phyloP scores from a whole-genome alignment of 1,140 invertebrate genomes.

The Trachelipus rathkii region DNA sequence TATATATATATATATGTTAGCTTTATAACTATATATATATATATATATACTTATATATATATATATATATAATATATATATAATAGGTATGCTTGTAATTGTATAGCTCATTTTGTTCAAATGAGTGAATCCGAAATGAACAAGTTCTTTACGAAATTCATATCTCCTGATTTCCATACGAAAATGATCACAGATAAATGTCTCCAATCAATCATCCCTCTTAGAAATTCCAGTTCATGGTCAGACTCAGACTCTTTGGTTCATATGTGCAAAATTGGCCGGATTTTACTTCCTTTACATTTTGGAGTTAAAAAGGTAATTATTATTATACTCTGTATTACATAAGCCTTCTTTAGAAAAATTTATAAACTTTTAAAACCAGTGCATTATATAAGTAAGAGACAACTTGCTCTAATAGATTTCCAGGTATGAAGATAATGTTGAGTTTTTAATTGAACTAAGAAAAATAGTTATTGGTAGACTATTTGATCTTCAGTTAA shows the following conservation, averaged over 20 bases:
- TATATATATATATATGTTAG: background rate
- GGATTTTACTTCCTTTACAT: background rate
- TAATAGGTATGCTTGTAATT: conserved; percentile 34
- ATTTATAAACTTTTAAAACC: too few relatives aligned
- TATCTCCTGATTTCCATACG: conserved; percentile 24
- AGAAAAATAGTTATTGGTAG: too few relatives aligned
- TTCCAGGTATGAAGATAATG: too few relatives aligned
- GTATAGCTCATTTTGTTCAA: conserved; percentile 28
- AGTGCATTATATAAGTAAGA: too few relatives aligned
- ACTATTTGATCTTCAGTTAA: too few relatives aligned
- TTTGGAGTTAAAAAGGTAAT: conserved; percentile 16
- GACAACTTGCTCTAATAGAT: too few relatives aligned
- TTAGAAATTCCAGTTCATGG: background rate
- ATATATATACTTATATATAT: background rate
- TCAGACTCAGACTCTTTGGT: background rate
- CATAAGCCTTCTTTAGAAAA: background rate
- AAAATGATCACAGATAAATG: background rate
- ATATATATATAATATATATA: conserved; percentile 6
- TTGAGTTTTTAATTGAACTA: too few relatives aligned
- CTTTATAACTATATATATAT: background rate
- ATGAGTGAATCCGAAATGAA: conserved; percentile 30
- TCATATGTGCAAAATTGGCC: background rate
- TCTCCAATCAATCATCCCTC: conserved; percentile 12
- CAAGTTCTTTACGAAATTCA: conserved; percentile 25
- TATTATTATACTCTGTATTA: background rate